A percentile compares a stretch with the other conserved stretches of the same genome.
phyloP scores from a whole-genome alignment of 1,140 invertebrate species.

The Drosophila sechellia region DNA sequence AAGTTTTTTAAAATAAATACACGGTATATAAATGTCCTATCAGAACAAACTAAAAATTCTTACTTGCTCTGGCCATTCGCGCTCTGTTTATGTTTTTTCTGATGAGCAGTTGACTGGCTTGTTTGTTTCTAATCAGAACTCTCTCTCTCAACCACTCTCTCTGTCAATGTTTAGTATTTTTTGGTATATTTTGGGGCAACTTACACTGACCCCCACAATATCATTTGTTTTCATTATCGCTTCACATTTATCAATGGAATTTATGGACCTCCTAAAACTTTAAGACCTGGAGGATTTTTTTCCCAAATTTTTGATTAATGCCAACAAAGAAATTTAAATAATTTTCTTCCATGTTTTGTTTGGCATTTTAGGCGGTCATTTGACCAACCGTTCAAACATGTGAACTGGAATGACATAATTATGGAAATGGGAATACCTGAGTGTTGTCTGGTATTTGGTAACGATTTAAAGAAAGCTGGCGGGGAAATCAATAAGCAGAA shows the following conservation, averaged over 20 bases:
- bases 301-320: slow-evolving; percentile 56
- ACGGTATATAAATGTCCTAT: neutral
- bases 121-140: slow-evolving; percentile 21
- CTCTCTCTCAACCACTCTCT: slow-evolving; percentile 7
- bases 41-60: fast-evolving
- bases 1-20: neutral
- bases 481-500: slow-evolving; percentile 55
- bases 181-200: slow-evolving; percentile 23
- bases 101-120: slow-evolving; percentile 24
- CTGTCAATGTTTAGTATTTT: slow-evolving; percentile 8
- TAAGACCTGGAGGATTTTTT: slow-evolving; percentile 23
- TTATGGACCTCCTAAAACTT: slow-evolving; percentile 48
- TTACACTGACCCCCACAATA: slow-evolving; percentile 41
- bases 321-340: slow-evolving; percentile 41
- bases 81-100: slow-evolving; percentile 53
- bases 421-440: slow-evolving; percentile 60
- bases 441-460: slow-evolving; percentile 37
- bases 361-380: slow-evolving; percentile 4
- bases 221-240: slow-evolving; percentile 38
- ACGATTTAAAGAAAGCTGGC: slow-evolving; percentile 64
- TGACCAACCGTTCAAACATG: slow-evolving; percentile 15
- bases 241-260: slow-evolving; percentile 46
- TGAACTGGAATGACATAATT: slow-evolving; percentile 66
- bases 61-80: slow-evolving; percentile 9
- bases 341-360: slow-evolving; percentile 26